Percentiles rank a stretch among this genome's conserved stretches.
These are phyloP conservation scores for Eilema griseolum DNA, from an alignment of 2,888 invertebrate genomes.

Conservation along the genomic window DNA sequence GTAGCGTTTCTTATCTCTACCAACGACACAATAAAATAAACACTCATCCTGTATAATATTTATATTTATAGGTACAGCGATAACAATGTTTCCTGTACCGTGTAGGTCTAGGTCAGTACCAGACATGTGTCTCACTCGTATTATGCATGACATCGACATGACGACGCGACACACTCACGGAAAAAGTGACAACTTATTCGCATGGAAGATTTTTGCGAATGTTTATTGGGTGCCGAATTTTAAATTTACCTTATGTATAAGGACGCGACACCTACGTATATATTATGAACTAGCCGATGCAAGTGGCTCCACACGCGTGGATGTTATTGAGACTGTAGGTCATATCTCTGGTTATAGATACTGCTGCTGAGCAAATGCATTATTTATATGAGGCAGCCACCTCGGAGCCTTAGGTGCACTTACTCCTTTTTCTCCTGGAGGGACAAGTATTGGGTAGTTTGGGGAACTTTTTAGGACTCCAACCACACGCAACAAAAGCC, in stretches of 20 bases:
- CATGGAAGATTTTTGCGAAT: conserved; percentile 26
- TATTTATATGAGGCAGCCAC: no score
- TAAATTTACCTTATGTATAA: neutral
- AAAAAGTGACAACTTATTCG: conserved; percentile 16
- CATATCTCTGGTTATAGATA: no score
- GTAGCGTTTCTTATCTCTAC: neutral
- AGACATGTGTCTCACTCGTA: conserved; percentile 12
- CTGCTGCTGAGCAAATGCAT: no score
- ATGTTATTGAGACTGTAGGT: no score
- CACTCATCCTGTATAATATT: conserved; percentile 19
- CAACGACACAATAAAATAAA: neutral
- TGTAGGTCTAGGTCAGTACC: conserved; percentile 29
- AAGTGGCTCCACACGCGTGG: no score
- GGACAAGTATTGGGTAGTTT: no score
- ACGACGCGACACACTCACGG: conserved; percentile 17
- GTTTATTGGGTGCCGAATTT: conserved; percentile 11
- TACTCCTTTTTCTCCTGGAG: no score
- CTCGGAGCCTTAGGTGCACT: no score
- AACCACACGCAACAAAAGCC: no score
- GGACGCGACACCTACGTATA: neutral
- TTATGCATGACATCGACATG: conserved; percentile 11
- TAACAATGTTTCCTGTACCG: conserved; percentile 25
- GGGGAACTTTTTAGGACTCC: no score
- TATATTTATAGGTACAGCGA: conserved; percentile 23
- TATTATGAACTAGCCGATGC: neutral